Evolutionary conservation across 2,888 invertebrate genomes (phyloP).

Genomic region (Nowickia ferox): DNA sequence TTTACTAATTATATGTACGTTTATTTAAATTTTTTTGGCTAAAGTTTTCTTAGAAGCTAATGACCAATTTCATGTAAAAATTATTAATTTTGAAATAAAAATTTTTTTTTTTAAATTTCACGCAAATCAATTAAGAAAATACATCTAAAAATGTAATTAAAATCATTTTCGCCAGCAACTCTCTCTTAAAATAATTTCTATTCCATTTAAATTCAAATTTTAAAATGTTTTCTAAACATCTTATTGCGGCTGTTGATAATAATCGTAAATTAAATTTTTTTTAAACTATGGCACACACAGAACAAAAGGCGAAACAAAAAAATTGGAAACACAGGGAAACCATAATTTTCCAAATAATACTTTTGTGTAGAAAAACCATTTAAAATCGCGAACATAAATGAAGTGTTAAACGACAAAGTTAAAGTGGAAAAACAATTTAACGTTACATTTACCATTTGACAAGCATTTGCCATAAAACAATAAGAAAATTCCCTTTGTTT

Average conservation of each 20-base stretch:
- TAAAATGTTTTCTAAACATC: constrained; percentile 10
- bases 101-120: background rate
- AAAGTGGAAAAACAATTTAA: constrained; percentile 70
- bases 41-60: no score
- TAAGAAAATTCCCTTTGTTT: constrained; percentile 65
- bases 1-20: background rate
- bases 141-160: constrained; percentile 19
- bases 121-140: constrained; percentile 6
- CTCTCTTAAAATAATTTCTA: constrained; percentile 24
- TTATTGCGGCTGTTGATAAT: constrained; percentile 16
- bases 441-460: constrained; percentile 69
- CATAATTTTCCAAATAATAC: constrained; percentile 52
- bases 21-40: no score
- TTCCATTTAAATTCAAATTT: constrained; percentile 23
- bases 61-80: no score
- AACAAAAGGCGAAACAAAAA: background rate
- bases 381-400: constrained; percentile 66
- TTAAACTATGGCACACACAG: constrained; percentile 21
- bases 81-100: background rate
- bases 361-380: constrained; percentile 49
- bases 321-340: constrained; percentile 11
- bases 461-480: constrained; percentile 68
- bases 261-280: constrained; percentile 53
- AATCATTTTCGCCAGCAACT: background rate
- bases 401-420: constrained; percentile 67